Evolutionary conservation across 1,140 invertebrate species (phyloP).

Genomic region (Euwallacea fornicatus): DNA sequence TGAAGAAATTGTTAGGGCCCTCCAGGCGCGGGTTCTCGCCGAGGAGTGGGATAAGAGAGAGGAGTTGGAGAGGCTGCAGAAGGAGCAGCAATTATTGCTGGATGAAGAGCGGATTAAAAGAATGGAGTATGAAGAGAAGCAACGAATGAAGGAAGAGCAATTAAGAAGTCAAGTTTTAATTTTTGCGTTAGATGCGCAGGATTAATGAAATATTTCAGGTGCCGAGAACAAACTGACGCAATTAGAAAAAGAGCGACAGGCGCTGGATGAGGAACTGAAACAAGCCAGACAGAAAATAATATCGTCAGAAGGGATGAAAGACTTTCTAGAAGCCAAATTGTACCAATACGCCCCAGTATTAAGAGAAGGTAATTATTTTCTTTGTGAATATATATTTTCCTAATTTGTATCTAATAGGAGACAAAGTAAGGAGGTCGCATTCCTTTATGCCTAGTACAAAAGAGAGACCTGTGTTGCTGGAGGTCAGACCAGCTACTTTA

Average conservation of each 20-base stretch:
- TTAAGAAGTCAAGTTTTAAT: constrained; percentile 57
- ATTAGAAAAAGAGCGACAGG: constrained; percentile 67
- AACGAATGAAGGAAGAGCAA: constrained; percentile 71
- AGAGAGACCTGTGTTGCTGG: constrained; percentile 52
- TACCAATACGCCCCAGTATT: constrained; percentile 50
- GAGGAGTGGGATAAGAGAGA: constrained; percentile 84
- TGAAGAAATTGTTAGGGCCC: constrained; percentile 77
- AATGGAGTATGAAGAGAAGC: constrained; percentile 70
- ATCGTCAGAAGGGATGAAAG: constrained; percentile 66
- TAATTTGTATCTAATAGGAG: constrained; percentile 38
- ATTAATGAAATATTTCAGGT: constrained; percentile 54
- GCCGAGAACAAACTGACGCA: constrained; percentile 66
- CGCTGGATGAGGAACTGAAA: constrained; percentile 67
- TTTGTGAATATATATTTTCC: constrained; percentile 1
- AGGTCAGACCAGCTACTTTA: constrained; percentile 47
- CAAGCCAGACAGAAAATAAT: constrained; percentile 67
- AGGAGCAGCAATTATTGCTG: constrained; percentile 71
- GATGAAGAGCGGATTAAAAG: constrained; percentile 73
- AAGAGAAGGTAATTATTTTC: constrained; percentile 18
- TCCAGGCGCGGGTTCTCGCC: constrained; percentile 73
- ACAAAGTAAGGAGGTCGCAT: constrained; percentile 59
- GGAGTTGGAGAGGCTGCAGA: constrained; percentile 74
- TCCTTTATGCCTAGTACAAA: constrained; percentile 64
- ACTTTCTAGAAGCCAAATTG: constrained; percentile 66
- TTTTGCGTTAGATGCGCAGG: background rate